Evolutionary conservation across 2,113 vertebrate genomes (phyloP), one percentile per base, ranked within the genome.

Genomic region (Scomber colias): DNA sequence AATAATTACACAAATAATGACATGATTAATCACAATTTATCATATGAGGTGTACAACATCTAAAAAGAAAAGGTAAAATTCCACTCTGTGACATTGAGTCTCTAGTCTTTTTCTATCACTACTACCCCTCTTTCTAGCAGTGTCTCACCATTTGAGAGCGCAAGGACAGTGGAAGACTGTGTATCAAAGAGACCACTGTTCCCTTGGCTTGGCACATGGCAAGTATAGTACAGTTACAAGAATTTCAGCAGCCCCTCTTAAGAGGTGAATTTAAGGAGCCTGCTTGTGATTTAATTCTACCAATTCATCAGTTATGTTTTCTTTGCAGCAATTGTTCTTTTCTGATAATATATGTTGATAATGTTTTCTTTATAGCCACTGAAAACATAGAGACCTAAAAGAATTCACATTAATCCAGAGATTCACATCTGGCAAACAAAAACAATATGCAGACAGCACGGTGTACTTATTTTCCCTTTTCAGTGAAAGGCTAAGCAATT

Each of bases 171-270:
- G 56, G 11, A 17, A 50, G 72, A 79, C 27, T 17, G 40, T 1
- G 51, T 9, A 66, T 91, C 69, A 89, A 89, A 83, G 88, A 84
- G 81, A 64, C 24, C 84, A 74, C 77, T 89, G 90, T 90, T 89
- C 86, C 75, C 73, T 70, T 56, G 65, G 70, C 82, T 85, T 77
- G 88, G 85, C 81, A 85, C 90, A 85, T 89, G 72, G 85, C 56
- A 75, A 83, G 68, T 48, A 56, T 12, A 80, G 75, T 55, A 55
- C 77, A 77, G 75, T 76, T 73, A 80, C 84, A 21, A 71, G 49
- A 71, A 69, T 83, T 73, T 8, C n/a, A 57, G 67, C 51, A 15
- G 60, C 60, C 44, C 21, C 77, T 77, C 46, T 14, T 15, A 50
- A 71, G 64, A 77, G 48, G 60, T 17, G 5, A 40, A 44, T 57